Evolutionary conservation across 1,140 invertebrate genomes (phyloP).

Genomic region (Camponotus vicinus): DNA sequence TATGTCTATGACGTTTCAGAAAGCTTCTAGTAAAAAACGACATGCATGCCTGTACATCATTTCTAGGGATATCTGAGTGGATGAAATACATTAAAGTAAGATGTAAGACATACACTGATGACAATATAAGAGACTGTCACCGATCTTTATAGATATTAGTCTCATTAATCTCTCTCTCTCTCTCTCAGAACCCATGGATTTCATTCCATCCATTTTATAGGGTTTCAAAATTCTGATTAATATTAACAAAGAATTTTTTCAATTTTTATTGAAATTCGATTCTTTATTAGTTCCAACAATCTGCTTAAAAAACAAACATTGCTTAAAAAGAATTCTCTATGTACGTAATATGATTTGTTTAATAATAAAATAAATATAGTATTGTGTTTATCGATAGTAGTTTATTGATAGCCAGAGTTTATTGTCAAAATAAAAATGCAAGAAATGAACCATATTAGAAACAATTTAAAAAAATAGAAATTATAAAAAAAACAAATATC

Average conservation of each 20-base stretch:
- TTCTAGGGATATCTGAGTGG: not conserved
- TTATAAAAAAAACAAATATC: not conserved
- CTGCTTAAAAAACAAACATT: too few species aligned
- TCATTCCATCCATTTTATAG: too few species aligned
- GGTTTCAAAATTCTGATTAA: constrained; percentile 25
- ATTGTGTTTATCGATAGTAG: not conserved
- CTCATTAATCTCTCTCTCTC: constrained; percentile 20
- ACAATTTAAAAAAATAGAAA: not conserved
- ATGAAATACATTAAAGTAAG: constrained; percentile 10
- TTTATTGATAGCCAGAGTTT: not conserved
- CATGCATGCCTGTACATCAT: not conserved
- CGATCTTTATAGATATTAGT: constrained; percentile 27
- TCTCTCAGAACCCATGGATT: not conserved
- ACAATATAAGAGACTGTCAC: constrained; percentile 20
- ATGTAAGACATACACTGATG: constrained; percentile 9
- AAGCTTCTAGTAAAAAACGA: not conserved
- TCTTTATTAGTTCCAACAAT: not conserved
- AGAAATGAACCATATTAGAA: not conserved
- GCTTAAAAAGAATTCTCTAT: not conserved
- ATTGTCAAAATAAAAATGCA: not conserved
- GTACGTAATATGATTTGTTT: not conserved
- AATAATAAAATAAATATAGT: not conserved
- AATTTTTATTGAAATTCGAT: not conserved
- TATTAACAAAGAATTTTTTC: not conserved
- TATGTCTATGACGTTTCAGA: constrained; percentile 2